Percentiles rank a stretch among this genome's conserved stretches.
Conservation (phyloP, 1,140 invertebrate genomes). For the Steinernema feltiae region DNA sequence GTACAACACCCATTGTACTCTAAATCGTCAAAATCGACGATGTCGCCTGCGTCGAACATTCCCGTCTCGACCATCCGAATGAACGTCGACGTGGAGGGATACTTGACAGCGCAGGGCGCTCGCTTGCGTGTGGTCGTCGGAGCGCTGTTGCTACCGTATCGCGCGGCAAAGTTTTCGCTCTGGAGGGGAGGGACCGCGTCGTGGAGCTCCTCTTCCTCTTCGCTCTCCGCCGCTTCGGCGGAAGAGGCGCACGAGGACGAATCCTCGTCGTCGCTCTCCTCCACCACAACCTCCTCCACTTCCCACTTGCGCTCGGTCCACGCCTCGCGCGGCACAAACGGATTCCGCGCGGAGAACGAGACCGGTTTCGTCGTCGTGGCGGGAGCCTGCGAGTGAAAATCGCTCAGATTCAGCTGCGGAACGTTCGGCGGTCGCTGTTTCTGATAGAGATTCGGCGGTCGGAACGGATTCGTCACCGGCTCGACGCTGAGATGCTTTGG, state of each 20-base stretch:
- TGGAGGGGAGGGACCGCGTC: constrained; percentile 18
- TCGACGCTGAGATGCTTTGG: constrained; percentile 13
- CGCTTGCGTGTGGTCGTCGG: constrained; percentile 31
- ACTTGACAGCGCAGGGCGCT: constrained; percentile 38
- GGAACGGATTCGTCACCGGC: constrained; percentile 31
- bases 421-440: constrained; percentile 22
- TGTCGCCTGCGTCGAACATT: neutral
- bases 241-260: neutral
- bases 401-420: constrained; percentile 16
- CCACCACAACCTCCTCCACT: constrained; percentile 18
- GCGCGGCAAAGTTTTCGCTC: constrained; percentile 1
- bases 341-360: constrained; percentile 23
- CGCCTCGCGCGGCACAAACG: constrained; percentile 29
- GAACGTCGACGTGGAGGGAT: constrained; percentile 41
- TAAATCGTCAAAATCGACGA: neutral
- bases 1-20: constrained; percentile 7
- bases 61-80: constrained; percentile 29
- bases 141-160: constrained; percentile 25
- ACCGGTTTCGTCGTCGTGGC: constrained; percentile 3
- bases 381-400: constrained; percentile 8
- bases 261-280: neutral
- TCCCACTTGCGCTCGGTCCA: constrained; percentile 16
- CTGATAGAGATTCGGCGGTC: constrained; percentile 24
- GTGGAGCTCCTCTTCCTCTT: constrained; percentile 24
- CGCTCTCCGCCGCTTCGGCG: constrained; percentile 5